Percentiles rank a stretch among this genome's conserved stretches.
Conservation (phyloP, 2,888 invertebrate species). For the Sphecodes monilicornis region DNA sequence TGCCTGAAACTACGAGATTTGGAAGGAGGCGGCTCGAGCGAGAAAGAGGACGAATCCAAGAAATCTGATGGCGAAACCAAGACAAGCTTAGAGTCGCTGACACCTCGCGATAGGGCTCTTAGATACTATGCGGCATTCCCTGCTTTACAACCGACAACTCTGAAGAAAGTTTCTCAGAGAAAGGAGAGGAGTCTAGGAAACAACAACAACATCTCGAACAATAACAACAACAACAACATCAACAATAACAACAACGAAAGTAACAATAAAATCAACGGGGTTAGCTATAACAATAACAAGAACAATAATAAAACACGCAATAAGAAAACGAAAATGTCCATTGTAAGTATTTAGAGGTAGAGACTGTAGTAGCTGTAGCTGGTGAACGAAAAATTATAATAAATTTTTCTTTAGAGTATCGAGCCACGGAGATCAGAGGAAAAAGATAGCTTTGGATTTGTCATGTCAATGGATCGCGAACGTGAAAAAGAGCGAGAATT, state of each 20-base stretch:
- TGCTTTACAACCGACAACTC: slow-evolving; percentile 85
- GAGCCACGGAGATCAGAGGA: slow-evolving; percentile 75
- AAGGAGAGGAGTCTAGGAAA: slow-evolving; percentile 77
- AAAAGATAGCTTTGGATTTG: slow-evolving; percentile 81
- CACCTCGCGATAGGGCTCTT: slow-evolving; percentile 89
- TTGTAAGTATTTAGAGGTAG: slow-evolving; percentile 72
- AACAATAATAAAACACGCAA: slow-evolving; percentile 76
- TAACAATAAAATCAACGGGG: slow-evolving; percentile 73
- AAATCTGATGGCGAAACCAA: slow-evolving; percentile 76
- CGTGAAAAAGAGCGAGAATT: slow-evolving; percentile 78
- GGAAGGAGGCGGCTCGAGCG: slow-evolving; percentile 83
- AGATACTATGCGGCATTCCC: slow-evolving; percentile 93
- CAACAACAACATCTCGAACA: slow-evolving; percentile 71
- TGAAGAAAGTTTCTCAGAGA: slow-evolving; percentile 79
- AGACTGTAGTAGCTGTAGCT: not conserved
- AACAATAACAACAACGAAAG: slow-evolving; percentile 76
- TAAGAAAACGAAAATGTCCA: slow-evolving; percentile 80
- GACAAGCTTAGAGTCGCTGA: slow-evolving; percentile 85
- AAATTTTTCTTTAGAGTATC: slow-evolving; percentile 67
- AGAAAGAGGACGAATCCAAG: slow-evolving; percentile 76
- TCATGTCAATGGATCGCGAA: slow-evolving; percentile 82
- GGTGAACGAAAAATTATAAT: not conserved
- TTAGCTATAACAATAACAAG: slow-evolving; percentile 75
- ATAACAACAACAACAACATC: slow-evolving; percentile 71
- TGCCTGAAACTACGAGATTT: slow-evolving; percentile 91